Evolutionary conservation across 2,797 vertebrate genomes (phyloP).

Genomic region (Taeniopygia guttata): DNA sequence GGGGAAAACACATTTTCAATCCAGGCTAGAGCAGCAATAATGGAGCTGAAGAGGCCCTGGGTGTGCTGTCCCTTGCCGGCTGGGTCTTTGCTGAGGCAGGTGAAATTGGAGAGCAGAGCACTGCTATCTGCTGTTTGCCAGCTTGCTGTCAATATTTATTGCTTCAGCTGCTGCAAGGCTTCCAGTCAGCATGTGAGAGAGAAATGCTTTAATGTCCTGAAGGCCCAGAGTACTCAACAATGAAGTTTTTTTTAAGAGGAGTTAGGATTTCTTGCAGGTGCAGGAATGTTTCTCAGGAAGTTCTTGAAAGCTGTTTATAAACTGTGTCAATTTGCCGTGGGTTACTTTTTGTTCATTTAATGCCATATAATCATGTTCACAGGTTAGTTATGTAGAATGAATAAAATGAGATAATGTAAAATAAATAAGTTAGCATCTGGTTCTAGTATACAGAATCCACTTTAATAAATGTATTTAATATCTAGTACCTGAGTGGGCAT

Average conservation of each 20-base stretch:
- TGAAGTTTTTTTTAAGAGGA: not conserved
- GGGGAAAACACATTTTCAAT: not conserved
- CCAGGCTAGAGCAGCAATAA: not conserved
- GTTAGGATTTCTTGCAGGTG: slow-evolving; percentile 54
- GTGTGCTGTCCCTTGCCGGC: slow-evolving; percentile 11
- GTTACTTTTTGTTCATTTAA: not conserved
- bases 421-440: not conserved
- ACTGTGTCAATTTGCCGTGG: not conserved
- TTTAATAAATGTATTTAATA: not conserved
- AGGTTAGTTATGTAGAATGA: not conserved
- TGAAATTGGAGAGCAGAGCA: slow-evolving; percentile 79
- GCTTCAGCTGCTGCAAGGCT: slow-evolving; percentile 72
- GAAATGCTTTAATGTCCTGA: slow-evolving; percentile 51
- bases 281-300: not conserved
- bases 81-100: slow-evolving; percentile 72
- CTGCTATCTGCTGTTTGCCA: slow-evolving; percentile 78
- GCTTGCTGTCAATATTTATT: slow-evolving; percentile 71
- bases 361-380: not conserved
- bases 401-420: not conserved
- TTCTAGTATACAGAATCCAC: not conserved
- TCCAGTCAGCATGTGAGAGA: slow-evolving; percentile 58
- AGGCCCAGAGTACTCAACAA: not conserved
- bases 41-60: not conserved
- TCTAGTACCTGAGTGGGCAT: too few species aligned
- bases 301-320: not conserved